Percentiles rank a stretch among this genome's conserved stretches.
These are phyloP conservation scores for Ichneumon xanthorius DNA, from an alignment of 2,888 invertebrate species.

Conservation along the genomic window DNA sequence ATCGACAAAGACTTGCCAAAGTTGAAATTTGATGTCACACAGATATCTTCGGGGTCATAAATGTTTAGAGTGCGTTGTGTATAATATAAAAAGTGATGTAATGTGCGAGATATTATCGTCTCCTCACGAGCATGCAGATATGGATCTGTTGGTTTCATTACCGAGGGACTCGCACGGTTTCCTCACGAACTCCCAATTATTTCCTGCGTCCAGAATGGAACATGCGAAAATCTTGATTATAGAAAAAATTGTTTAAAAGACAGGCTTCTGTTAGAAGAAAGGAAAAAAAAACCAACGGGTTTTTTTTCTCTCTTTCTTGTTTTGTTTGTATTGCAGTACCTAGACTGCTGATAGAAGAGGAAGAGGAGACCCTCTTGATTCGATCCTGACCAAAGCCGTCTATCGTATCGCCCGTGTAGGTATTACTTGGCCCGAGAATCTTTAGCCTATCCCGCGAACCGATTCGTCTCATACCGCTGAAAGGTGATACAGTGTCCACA, in stretches of 20 bases:
- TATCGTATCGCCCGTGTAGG: slow-evolving; percentile 78
- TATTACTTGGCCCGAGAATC: slow-evolving; percentile 82
- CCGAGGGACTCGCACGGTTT: slow-evolving; percentile 84
- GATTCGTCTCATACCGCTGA: slow-evolving; percentile 83
- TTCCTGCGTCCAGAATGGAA: slow-evolving; percentile 77
- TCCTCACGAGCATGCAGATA: slow-evolving; percentile 55
- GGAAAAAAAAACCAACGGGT: slow-evolving; percentile 16
- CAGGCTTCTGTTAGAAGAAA: slow-evolving; percentile 2
- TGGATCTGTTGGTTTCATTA: slow-evolving; percentile 75
- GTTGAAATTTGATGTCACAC: too few relatives aligned
- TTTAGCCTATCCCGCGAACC: slow-evolving; percentile 85
- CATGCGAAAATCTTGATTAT: slow-evolving; percentile 57
- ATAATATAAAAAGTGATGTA: background rate
- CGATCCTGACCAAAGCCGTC: slow-evolving; percentile 84
- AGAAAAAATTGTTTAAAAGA: slow-evolving; percentile 19
- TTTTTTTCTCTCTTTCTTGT: slow-evolving; percentile 15
- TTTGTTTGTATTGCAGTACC: slow-evolving; percentile 77
- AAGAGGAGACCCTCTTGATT: slow-evolving; percentile 89
- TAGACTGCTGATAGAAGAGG: slow-evolving; percentile 89
- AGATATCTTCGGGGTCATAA: background rate
- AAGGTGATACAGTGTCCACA: slow-evolving; percentile 82
- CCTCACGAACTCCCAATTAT: slow-evolving; percentile 85
- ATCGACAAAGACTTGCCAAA: background rate
- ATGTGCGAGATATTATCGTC: slow-evolving; percentile 19
- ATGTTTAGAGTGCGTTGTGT: background rate